Conservation (phyloP, 2,888 invertebrate species). For the Craniophora ligustri region DNA sequence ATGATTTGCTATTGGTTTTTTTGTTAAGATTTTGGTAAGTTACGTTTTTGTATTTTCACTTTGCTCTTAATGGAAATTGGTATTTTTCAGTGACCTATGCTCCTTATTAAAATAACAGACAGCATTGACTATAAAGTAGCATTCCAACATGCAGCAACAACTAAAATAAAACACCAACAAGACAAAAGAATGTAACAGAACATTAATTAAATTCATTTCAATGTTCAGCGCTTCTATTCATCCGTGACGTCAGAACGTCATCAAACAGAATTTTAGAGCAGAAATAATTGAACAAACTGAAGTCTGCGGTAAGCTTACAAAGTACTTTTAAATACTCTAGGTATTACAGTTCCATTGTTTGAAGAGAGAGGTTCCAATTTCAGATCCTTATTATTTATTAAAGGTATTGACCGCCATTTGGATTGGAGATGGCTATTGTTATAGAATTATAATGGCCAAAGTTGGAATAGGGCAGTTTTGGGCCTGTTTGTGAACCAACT, state of each 20-base stretch:
- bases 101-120: no score
- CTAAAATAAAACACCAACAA: not conserved
- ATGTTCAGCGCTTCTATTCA: conserved; percentile 3
- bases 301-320: conserved; percentile 30
- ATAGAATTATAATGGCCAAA: conserved; percentile 60
- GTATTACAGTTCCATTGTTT: conserved; percentile 57
- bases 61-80: no score
- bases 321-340: conserved; percentile 50
- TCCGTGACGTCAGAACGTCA: conserved; percentile 13
- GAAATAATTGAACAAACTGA: conserved; percentile 30
- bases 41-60: no score
- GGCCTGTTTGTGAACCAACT: conserved; percentile 51
- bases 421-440: conserved; percentile 59
- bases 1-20: no score
- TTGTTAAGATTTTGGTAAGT: no score
- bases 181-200: not conserved
- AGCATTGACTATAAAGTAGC: no score
- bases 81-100: no score
- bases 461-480: conserved; percentile 53
- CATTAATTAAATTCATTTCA: conserved; percentile 6
- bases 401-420: conserved; percentile 61
- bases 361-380: conserved; percentile 57
- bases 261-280: conserved; percentile 11
- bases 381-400: conserved; percentile 60
- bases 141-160: no score